phyloP scores from a whole-genome alignment of 1,140 invertebrate species.

The Drosophila pallidifrons region DNA sequence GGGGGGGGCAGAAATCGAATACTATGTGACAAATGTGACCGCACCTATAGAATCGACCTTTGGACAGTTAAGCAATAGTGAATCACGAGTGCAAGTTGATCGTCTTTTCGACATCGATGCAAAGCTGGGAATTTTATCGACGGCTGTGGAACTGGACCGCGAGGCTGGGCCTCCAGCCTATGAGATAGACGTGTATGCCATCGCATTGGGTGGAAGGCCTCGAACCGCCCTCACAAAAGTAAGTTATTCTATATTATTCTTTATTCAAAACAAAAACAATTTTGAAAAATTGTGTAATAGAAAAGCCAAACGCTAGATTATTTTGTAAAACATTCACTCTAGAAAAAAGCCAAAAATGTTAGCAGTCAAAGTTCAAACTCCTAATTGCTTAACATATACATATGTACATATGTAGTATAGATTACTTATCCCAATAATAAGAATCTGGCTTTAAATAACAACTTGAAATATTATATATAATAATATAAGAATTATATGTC shows the following conservation, averaged over 20 bases:
- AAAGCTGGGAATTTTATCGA: conserved; percentile 94
- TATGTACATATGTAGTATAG: no score
- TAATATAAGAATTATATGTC: no score
- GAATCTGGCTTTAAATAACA: no score
- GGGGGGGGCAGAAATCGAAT: conserved; percentile 90
- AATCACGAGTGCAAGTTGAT: conserved; percentile 87
- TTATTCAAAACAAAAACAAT: no score
- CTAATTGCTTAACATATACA: no score
- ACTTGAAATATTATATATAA: no score
- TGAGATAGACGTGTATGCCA: conserved; percentile 93
- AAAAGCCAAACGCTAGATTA: no score
- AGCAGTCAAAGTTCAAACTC: no score
- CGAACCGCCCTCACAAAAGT: conserved; percentile 93
- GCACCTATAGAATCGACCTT: conserved; percentile 85
- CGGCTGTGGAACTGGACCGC: conserved; percentile 93
- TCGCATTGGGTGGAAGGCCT: conserved; percentile 88
- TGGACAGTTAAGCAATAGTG: background rate
- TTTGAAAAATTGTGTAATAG: no score
- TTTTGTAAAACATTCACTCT: no score
- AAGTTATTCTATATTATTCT: conserved; percentile 77
- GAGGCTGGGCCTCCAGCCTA: conserved; percentile 93
- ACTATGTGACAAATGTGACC: conserved; percentile 97
- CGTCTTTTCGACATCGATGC: conserved; percentile 95
- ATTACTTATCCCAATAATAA: no score
- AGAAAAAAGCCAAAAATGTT: no score